phyloP scores from a whole-genome alignment of 2,797 vertebrate species.

The Rhabdophis nuchalis region DNA sequence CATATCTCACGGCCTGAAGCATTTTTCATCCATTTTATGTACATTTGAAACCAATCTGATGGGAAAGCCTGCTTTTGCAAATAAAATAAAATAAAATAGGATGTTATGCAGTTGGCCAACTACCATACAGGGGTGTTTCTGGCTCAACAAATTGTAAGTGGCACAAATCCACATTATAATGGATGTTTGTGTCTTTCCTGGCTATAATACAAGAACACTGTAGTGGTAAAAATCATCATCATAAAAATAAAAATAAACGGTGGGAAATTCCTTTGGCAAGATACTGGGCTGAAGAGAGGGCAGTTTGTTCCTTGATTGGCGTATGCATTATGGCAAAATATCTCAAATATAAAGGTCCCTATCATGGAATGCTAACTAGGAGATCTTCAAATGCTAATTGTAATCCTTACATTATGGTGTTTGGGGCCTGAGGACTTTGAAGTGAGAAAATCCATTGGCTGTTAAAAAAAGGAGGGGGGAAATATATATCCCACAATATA shows the following conservation, averaged over 20 bases:
- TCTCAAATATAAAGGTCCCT: constrained; percentile 60
- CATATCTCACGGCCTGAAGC: background rate
- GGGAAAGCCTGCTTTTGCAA: background rate
- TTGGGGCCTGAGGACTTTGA: constrained; percentile 46
- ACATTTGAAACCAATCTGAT: background rate
- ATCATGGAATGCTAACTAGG: constrained; percentile 62
- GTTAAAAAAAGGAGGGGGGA: background rate
- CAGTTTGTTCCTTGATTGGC: constrained; percentile 57
- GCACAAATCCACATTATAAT: background rate
- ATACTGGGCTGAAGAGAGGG: constrained; percentile 42
- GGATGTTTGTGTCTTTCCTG: constrained; percentile 25
- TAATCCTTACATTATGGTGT: constrained; percentile 53
- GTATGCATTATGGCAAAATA: constrained; percentile 60
- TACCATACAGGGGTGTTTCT: background rate
- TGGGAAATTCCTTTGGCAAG: constrained; percentile 56
- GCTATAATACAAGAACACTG: constrained; percentile 48
- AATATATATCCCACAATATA: constrained; percentile 12
- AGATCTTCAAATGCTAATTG: constrained; percentile 55
- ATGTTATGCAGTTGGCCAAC: background rate
- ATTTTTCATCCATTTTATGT: background rate
- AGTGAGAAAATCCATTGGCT: constrained; percentile 43
- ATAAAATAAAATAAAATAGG: background rate
- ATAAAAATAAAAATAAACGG: constrained; percentile 9
- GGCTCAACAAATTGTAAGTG: background rate
- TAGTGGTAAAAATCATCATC: constrained; percentile 24